Percentiles rank a stretch among this genome's conserved stretches.
phyloP scores from a whole-genome alignment of 2,888 invertebrate genomes.

The Limnephilus marmoratus region DNA sequence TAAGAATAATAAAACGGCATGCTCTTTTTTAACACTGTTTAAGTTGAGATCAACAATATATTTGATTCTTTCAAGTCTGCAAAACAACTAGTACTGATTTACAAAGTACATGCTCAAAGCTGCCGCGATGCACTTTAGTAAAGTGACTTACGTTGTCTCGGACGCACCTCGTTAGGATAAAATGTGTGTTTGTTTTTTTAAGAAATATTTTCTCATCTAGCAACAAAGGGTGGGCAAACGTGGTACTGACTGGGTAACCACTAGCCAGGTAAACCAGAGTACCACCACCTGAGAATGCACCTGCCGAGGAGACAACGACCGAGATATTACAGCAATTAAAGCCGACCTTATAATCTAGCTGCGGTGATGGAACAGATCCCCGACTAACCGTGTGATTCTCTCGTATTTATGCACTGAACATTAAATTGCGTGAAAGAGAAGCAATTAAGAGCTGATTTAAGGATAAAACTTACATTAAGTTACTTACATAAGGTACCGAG shows the following conservation, averaged over 20 bases:
- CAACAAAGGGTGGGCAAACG: neutral
- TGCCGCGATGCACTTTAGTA: neutral
- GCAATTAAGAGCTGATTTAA: conserved; percentile 32
- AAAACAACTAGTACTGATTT: neutral
- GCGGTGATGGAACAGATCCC: conserved; percentile 27
- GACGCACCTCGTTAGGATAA: conserved; percentile 22
- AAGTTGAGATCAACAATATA: neutral
- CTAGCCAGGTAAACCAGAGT: neutral
- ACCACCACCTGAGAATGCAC: neutral
- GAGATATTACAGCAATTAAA: conserved; percentile 39
- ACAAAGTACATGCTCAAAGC: neutral
- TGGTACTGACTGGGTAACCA: neutral
- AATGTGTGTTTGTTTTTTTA: neutral
- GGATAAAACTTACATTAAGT: conserved; percentile 28
- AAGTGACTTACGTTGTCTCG: neutral
- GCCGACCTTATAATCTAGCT: conserved; percentile 6
- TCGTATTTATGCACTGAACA: conserved; percentile 34
- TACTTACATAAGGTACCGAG: neutral
- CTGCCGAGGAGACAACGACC: conserved; percentile 5
- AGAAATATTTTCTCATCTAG: conserved; percentile 2
- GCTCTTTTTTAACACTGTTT: neutral
- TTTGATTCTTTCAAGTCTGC: neutral
- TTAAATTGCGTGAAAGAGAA: conserved; percentile 29
- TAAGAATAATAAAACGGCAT: no score
- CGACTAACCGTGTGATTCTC: conserved; percentile 30